Evolutionary conservation across 2,888 invertebrate genomes (phyloP).

Genomic region (Caenorhabditis drosophilae): DNA sequence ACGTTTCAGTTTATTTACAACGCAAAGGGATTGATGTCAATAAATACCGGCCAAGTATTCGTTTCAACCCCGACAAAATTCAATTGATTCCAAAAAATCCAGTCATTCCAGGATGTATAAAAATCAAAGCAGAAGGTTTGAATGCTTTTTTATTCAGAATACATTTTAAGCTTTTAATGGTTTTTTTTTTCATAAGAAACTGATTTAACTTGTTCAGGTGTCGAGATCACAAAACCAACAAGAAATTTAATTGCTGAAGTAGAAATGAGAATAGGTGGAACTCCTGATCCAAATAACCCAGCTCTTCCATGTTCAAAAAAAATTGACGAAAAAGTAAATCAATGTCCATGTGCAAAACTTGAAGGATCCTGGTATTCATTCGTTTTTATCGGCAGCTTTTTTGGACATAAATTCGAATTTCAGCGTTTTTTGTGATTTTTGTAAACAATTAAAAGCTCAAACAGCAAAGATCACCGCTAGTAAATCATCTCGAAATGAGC

Average conservation of each 20-base stretch:
- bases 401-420: slow-evolving; percentile 7
- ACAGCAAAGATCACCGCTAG: slow-evolving; percentile 56
- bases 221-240: slow-evolving; percentile 33
- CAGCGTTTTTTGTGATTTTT: slow-evolving; percentile 68
- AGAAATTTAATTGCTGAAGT: slow-evolving; percentile 67
- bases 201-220: slow-evolving; percentile 15
- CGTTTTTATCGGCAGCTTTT: background rate
- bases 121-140: slow-evolving; percentile 66
- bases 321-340: slow-evolving; percentile 68
- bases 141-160: too few species aligned
- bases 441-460: slow-evolving; percentile 66
- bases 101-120: slow-evolving; percentile 68
- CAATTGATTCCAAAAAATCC: slow-evolving; percentile 68
- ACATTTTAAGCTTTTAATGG: background rate
- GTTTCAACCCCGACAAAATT: slow-evolving; percentile 68
- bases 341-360: slow-evolving; percentile 67
- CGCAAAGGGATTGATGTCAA: slow-evolving; percentile 66
- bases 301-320: slow-evolving; percentile 67
- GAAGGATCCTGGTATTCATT: slow-evolving; percentile 66
- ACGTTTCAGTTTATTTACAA: slow-evolving; percentile 64
- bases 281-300: slow-evolving; percentile 68
- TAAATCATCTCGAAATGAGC: slow-evolving; percentile 40
- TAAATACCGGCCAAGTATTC: slow-evolving; percentile 65
- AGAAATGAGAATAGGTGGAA: slow-evolving; percentile 66
- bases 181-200: background rate